Conservation (phyloP, 2,113 vertebrate genomes). For the Passerina amoena region DNA sequence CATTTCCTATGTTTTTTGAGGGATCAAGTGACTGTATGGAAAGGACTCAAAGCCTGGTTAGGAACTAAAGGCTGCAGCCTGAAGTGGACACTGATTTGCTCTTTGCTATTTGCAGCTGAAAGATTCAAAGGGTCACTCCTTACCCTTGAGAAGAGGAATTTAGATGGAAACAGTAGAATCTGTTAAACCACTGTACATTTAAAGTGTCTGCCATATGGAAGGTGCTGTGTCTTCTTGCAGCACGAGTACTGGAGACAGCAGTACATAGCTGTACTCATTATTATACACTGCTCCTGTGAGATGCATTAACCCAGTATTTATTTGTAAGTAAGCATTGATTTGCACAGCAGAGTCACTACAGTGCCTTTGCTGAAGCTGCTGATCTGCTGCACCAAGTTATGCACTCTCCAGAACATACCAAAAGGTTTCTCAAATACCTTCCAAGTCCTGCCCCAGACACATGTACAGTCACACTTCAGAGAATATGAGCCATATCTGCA, state of each 20-base stretch:
- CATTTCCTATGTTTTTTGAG: not conserved
- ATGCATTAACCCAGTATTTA: not conserved
- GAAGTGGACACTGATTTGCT: not conserved
- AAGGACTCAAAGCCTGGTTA: not conserved
- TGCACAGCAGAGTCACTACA: not conserved
- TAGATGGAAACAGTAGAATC: not conserved
- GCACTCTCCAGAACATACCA: not conserved
- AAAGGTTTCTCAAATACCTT: not conserved
- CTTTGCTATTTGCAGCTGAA: not conserved
- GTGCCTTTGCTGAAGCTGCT: not conserved
- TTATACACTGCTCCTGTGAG: not conserved
- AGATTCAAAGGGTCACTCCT: not conserved
- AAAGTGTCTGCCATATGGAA: not conserved
- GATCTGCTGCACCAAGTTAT: not conserved
- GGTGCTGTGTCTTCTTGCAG: fast-evolving
- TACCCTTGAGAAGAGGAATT: not conserved
- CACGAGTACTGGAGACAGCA: not conserved
- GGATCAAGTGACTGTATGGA: not conserved
- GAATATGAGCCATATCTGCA: not conserved
- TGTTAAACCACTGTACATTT: not conserved
- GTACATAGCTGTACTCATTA: not conserved
- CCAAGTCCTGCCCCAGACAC: not conserved
- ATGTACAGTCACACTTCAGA: not conserved
- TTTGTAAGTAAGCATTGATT: not conserved
- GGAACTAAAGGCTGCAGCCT: not conserved